Conservation (phyloP, 2,888 invertebrate species). For the Kuschelorhynchus macadamiae region DNA sequence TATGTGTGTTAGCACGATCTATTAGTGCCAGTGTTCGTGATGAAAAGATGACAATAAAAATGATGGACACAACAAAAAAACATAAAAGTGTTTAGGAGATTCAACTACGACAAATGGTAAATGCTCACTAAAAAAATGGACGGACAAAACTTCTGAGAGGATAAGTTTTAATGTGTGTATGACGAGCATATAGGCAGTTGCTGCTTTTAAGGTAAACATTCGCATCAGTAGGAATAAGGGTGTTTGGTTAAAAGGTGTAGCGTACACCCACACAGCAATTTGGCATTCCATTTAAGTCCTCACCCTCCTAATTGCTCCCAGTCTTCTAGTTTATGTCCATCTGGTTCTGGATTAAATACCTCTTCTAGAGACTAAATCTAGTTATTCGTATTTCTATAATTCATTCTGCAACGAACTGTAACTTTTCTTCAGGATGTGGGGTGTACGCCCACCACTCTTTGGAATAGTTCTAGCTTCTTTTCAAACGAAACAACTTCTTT, state of each 20-base stretch:
- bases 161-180: conserved; percentile 27
- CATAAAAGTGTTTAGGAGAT: conserved; percentile 9
- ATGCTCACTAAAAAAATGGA: conserved; percentile 26
- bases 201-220: conserved; percentile 41
- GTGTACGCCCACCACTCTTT: conserved; percentile 50
- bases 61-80: conserved; percentile 11
- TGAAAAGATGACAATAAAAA: conserved; percentile 18
- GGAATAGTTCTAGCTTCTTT: conserved; percentile 9
- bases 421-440: conserved; percentile 29
- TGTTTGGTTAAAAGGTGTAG: conserved; percentile 62
- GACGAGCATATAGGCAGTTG: conserved; percentile 40
- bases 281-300: conserved; percentile 45
- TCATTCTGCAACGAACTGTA: not conserved
- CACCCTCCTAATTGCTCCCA: conserved; percentile 34
- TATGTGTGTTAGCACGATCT: conserved; percentile 44
- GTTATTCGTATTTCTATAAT: conserved; percentile 7
- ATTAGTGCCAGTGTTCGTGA: conserved; percentile 48
- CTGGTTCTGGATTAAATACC: conserved; percentile 37
- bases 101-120: conserved; percentile 21
- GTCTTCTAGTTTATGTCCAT: conserved; percentile 1
- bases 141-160: conserved; percentile 20
- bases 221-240: conserved; percentile 47
- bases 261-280: conserved; percentile 66
- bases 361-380: conserved; percentile 23
- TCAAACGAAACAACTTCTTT: conserved; percentile 48